phyloP scores from a whole-genome alignment of 2,888 invertebrate species.

The Lysandra coridon region DNA sequence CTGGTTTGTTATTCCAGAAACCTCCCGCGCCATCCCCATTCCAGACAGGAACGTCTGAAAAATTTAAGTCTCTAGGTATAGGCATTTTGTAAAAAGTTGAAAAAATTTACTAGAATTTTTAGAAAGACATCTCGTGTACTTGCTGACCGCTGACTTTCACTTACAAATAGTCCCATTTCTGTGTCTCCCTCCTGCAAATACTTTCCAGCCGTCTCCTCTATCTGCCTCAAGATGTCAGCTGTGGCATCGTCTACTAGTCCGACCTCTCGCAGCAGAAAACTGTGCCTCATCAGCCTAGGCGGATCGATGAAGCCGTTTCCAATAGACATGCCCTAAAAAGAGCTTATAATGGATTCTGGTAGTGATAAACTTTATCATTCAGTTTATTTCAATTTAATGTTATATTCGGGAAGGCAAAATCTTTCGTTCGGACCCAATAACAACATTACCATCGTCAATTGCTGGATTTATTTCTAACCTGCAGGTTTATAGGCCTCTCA shows the following conservation, averaged over 20 bases:
- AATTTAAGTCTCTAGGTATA: too few species aligned
- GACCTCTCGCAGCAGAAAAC: slow-evolving; percentile 75
- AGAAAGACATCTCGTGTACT: too few species aligned
- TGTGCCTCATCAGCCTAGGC: slow-evolving; percentile 73
- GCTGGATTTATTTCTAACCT: slow-evolving; percentile 51
- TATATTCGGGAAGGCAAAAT: too few species aligned
- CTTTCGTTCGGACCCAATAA: too few species aligned
- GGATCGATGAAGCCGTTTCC: slow-evolving; percentile 82
- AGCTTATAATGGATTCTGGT: too few species aligned
- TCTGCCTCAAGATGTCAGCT: not conserved
- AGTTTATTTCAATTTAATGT: too few species aligned
- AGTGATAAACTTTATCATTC: too few species aligned
- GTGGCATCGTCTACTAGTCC: slow-evolving; percentile 61
- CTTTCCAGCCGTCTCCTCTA: not conserved
- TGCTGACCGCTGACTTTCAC: not conserved
- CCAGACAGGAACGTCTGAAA: not conserved
- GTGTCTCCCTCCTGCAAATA: not conserved
- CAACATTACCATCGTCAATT: too few species aligned
- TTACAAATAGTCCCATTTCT: not conserved
- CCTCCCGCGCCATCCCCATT: not conserved
- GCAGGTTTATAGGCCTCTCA: slow-evolving; percentile 63
- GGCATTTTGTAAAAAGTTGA: too few species aligned
- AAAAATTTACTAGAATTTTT: too few species aligned
- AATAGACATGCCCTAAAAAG: slow-evolving; percentile 73
- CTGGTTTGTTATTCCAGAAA: not conserved